Percentiles rank a stretch among this genome's conserved stretches.
These are phyloP conservation scores for Ormia ochracea DNA, from an alignment of 2,888 invertebrate species.

Conservation along the genomic window DNA sequence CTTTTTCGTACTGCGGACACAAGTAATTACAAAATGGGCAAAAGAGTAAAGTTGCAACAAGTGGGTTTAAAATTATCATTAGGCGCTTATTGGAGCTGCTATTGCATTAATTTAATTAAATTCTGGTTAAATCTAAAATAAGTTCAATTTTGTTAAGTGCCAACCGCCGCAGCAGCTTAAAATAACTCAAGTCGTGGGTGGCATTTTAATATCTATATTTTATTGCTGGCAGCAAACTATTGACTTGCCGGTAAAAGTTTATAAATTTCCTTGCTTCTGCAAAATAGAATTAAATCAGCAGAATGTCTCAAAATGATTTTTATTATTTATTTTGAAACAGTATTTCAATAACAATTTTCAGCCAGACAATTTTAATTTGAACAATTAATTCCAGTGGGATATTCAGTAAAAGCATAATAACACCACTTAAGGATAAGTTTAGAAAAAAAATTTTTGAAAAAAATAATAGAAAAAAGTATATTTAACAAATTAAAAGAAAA, in stretches of 20 bases:
- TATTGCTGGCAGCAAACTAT: no score
- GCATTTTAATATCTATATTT: not conserved
- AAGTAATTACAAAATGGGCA: not conserved
- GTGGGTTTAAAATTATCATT: not conserved
- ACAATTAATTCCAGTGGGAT: conserved; percentile 6
- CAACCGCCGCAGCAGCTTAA: no score
- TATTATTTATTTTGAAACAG: not conserved
- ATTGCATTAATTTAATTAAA: not conserved
- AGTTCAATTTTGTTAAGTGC: no score
- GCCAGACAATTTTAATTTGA: conserved; percentile 20
- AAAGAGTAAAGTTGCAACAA: not conserved
- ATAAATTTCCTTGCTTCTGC: no score
- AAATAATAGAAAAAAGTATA: no score
- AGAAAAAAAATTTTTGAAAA: not conserved
- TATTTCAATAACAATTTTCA: not conserved
- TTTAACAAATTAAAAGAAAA: no score
- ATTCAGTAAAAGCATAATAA: not conserved
- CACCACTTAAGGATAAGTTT: not conserved
- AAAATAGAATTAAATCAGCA: no score
- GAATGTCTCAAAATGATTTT: not conserved
- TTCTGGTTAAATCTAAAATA: not conserved
- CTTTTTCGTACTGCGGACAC: not conserved
- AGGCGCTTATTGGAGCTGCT: not conserved
- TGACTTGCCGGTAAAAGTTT: no score
- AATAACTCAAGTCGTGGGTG: no score